Percentiles rank a stretch among this genome's conserved stretches.
These are phyloP conservation scores for Hippocampus comes DNA, from an alignment of 2,113 vertebrate genomes.

Conservation along the genomic window DNA sequence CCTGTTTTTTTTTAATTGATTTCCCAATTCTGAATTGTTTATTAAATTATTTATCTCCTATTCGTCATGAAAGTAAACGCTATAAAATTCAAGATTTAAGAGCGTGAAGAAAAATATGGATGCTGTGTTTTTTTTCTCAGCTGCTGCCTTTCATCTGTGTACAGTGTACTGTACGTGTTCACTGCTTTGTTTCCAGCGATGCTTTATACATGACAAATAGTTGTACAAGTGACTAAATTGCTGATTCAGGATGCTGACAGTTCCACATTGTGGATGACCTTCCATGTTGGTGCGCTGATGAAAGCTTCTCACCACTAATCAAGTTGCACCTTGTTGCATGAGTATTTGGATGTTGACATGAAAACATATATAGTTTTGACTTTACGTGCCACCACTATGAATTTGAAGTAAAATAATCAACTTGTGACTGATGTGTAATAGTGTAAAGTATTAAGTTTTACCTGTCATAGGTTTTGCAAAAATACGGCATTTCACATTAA, in stretches of 20 bases:
- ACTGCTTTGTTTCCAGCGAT: slow-evolving; percentile 9
- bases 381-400: not conserved
- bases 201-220: slow-evolving; percentile 17
- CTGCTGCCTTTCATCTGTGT: not conserved
- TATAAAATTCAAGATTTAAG: not conserved
- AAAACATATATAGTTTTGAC: too few species aligned
- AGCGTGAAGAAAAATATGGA: not conserved
- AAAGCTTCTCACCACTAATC: not conserved
- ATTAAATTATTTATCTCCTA: not conserved
- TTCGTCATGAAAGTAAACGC: not conserved
- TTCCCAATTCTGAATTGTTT: not conserved
- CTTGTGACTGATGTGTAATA: not conserved
- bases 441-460: not conserved
- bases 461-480: not conserved
- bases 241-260: slow-evolving; percentile 22
- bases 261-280: slow-evolving; percentile 6
- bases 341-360: not conserved
- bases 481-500: not conserved
- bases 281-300: slow-evolving; percentile 3
- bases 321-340: not conserved
- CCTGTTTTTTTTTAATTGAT: not conserved
- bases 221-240: slow-evolving; percentile 15
- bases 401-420: not conserved
- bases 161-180: not conserved
- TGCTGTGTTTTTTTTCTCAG: not conserved